These are phyloP conservation scores for Thymelicus lineola DNA, from an alignment of 2,888 invertebrate genomes.

Conservation along the genomic window DNA sequence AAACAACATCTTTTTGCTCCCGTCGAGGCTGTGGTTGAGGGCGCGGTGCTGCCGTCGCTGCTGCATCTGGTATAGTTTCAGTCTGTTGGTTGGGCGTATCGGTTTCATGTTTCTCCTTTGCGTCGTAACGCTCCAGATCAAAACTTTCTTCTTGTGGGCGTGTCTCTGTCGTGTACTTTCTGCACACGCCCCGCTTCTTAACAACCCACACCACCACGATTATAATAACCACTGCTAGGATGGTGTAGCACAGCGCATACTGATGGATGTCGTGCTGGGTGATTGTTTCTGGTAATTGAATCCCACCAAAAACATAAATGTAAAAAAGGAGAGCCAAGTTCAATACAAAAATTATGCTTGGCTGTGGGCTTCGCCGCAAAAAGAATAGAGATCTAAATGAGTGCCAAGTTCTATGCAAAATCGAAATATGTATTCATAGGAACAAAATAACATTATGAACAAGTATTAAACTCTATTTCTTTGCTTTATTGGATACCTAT, in stretches of 20 bases:
- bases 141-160: background rate
- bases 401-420: too few relatives aligned
- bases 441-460: too few relatives aligned
- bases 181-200: background rate
- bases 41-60: background rate
- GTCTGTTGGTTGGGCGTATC: background rate
- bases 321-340: too few relatives aligned
- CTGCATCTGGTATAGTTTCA: background rate
- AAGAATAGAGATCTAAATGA: too few relatives aligned
- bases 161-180: background rate
- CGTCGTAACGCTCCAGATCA: background rate
- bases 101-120: background rate
- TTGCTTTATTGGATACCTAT: too few relatives aligned
- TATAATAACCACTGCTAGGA: background rate
- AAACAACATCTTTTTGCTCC: background rate
- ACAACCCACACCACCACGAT: background rate
- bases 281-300: background rate
- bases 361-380: too few relatives aligned
- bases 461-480: too few relatives aligned
- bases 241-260: background rate
- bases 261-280: slow-evolving; percentile 2
- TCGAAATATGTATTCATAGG: too few relatives aligned
- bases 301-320: too few relatives aligned
- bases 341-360: too few relatives aligned
- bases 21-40: background rate